Base-by-base conservation (phyloP, 2,888 invertebrate genomes). In the Choristoneura rosaceana region DNA sequence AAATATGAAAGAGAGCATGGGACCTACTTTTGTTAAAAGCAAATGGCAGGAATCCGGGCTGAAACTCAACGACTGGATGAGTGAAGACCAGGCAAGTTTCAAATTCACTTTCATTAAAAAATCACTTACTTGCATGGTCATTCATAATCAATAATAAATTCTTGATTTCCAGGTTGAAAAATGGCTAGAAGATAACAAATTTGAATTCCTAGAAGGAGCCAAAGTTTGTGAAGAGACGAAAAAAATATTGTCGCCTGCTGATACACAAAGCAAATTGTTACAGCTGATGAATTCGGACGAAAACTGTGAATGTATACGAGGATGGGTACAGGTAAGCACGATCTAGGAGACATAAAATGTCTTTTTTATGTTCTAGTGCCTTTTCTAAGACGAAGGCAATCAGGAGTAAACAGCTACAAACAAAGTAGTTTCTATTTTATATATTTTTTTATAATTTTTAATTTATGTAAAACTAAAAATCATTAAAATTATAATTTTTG, bases 41-140 rank as follows among this genome's bases (percentile, higher is more conserved):
- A 92, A 91, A 81, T 94, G 92, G 92, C 88, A 89, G 69, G 93
- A 93, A 73, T 92, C 93, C 52, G 90, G 85, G 14, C 82, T 93
- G 52, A 81, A 89, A 75, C 73, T 92, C 9, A 88, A 82, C 58
- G 85, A 93, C 78, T 94, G 93, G 94, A 93, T 94, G 92, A 84
- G 81, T 70, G 91, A 91, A 62, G 90, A 90, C 43, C 87, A 89
- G 87, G 93, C 93, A 76, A 71, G 74, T 74, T 52, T 52, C 2
- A 33, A 14, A 33, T 61, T 33, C 14, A 9, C 0, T 61, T 14
- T 9, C 17, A 25, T 41, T 33, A 3, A 10, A 67, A 45, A 17
- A 45, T 14, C n/a, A 47, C n/a, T 12, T 1, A 47, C 47, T 25
- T 25, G 25, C 2, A 25, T 15, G 3, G 17, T 52, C 17, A 8